phyloP scores from a whole-genome alignment of 2,113 vertebrate species.

The Deroptyus accipitrinus region DNA sequence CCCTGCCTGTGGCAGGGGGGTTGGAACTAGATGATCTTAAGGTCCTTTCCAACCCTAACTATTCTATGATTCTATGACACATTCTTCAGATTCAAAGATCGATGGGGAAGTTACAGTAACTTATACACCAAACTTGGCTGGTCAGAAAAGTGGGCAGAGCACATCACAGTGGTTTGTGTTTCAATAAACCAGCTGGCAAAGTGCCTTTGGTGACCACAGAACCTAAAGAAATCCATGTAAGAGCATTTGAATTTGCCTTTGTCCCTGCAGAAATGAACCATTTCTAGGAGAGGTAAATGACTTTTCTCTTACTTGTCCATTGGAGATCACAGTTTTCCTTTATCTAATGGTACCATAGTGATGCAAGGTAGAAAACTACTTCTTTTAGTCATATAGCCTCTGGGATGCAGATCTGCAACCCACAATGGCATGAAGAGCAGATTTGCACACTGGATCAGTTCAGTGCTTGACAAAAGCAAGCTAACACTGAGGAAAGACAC shows the following conservation, averaged over 20 bases:
- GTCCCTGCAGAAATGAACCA: background rate
- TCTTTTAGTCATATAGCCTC: background rate
- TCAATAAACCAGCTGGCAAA: background rate
- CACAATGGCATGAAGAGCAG: rapidly evolving
- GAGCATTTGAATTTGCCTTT: background rate
- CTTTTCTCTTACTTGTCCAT: background rate
- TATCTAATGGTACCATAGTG: background rate
- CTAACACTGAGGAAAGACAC: background rate
- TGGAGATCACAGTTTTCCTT: background rate
- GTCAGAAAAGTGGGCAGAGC: background rate
- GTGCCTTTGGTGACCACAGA: background rate
- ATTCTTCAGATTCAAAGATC: background rate
- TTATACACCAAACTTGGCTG: background rate
- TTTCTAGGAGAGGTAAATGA: background rate
- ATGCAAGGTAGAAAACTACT: background rate
- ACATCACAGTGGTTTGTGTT: background rate
- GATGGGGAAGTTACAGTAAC: background rate
- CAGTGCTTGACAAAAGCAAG: background rate
- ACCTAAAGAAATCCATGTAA: background rate
- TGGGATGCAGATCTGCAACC: background rate
- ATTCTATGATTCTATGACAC: background rate
- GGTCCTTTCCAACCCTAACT: too few relatives aligned
- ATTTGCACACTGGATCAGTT: rapidly evolving
- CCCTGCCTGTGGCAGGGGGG: too few relatives aligned
- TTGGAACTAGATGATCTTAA: too few relatives aligned